phyloP scores from a whole-genome alignment of 37 sponge, comb jelly and placozoan species.

The Diacarnus erythraeanus region DNA sequence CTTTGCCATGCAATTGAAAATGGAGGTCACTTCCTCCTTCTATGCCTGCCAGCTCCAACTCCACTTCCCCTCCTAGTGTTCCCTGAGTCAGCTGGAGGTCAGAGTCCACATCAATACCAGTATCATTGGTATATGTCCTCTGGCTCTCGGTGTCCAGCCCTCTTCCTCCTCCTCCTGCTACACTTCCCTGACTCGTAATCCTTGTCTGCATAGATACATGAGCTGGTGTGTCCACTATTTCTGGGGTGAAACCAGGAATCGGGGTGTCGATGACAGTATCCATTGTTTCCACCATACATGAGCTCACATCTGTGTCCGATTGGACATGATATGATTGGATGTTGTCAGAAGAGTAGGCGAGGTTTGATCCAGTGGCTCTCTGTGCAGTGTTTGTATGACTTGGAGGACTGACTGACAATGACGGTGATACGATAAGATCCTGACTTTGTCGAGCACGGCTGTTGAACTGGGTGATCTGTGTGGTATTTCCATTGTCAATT shows the following conservation, averaged over 20 bases:
- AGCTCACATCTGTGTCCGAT: constrained; percentile 2
- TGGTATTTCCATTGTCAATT: background rate
- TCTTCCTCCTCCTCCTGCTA: background rate
- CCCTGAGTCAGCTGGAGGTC: background rate
- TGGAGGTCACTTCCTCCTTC: background rate
- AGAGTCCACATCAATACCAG: constrained; percentile 22
- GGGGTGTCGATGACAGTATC: constrained; percentile 36
- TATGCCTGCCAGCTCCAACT: background rate
- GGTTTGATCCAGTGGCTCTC: background rate
- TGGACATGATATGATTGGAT: background rate
- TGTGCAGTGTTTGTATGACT: background rate
- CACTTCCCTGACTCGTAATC: background rate
- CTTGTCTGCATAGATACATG: background rate
- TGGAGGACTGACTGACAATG: background rate
- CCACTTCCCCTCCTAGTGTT: background rate
- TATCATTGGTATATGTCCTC: constrained; percentile 10
- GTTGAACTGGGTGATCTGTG: background rate
- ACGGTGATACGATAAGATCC: background rate
- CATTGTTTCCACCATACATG: background rate
- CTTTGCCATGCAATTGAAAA: background rate
- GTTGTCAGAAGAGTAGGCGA: background rate
- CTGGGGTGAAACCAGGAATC: background rate
- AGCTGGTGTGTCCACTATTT: background rate
- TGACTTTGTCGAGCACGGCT: background rate
- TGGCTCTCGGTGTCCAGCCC: background rate